Conservation (phyloP, 2,888 invertebrate species). For the Spodoptera picta region DNA sequence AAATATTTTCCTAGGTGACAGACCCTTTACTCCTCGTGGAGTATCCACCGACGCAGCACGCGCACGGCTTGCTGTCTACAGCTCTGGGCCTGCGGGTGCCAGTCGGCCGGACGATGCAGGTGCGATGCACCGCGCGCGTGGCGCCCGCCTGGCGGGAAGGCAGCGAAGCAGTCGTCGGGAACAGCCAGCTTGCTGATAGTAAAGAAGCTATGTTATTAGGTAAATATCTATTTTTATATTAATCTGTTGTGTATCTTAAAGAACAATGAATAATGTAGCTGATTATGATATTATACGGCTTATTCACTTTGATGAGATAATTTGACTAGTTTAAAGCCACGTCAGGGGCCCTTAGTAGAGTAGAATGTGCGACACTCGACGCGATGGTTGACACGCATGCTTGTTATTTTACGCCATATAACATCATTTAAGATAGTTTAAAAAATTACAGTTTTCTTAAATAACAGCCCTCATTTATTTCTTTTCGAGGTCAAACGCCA, state of each 20-base stretch:
- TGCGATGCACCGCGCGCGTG: slow-evolving; percentile 81
- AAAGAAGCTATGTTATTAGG: slow-evolving; percentile 86
- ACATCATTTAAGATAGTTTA: no score
- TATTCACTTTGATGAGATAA: no score
- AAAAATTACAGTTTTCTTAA: neutral
- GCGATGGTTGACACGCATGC: no score
- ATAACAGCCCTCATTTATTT: no score
- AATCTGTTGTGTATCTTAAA: no score
- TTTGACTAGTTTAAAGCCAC: no score
- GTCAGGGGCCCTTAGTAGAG: no score
- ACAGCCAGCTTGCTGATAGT: slow-evolving; percentile 82
- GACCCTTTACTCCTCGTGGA: slow-evolving; percentile 79
- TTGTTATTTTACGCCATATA: no score
- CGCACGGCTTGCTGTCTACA: slow-evolving; percentile 80
- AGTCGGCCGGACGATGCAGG: slow-evolving; percentile 81
- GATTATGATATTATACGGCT: no score
- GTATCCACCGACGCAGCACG: slow-evolving; percentile 80
- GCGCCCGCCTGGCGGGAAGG: slow-evolving; percentile 85
- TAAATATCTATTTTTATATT: slow-evolving; percentile 42
- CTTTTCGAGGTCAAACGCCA: no score
- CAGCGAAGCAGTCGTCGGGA: slow-evolving; percentile 84
- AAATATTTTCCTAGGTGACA: slow-evolving; percentile 68
- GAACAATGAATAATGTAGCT: no score
- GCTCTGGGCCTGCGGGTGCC: slow-evolving; percentile 82
- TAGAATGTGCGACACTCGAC: no score